Conservation (phyloP, 2,888 invertebrate genomes). For the Leptopilina syphax region DNA sequence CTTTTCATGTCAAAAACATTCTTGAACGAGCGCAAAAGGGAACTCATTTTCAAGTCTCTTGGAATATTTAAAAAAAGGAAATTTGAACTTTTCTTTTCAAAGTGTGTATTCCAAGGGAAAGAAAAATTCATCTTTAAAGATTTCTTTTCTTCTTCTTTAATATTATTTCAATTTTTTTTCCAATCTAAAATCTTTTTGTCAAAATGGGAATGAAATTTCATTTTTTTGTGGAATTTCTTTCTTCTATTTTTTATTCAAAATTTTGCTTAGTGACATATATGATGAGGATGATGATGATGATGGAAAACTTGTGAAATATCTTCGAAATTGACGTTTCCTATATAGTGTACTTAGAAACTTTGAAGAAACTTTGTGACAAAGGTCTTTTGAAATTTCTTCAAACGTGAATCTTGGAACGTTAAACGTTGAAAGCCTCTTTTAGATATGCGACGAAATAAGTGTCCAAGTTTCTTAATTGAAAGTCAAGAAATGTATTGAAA, state of each 20-base stretch:
- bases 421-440: not conserved
- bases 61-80: too few relatives aligned
- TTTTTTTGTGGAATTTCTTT: not conserved
- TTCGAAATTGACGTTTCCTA: conserved; percentile 1
- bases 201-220: not conserved
- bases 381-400: conserved; percentile 14
- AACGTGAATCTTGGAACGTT: not conserved
- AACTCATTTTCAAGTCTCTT: too few relatives aligned
- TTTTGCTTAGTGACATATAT: not conserved
- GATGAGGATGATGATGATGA: not conserved
- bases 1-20: too few relatives aligned
- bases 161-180: too few relatives aligned
- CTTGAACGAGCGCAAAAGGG: too few relatives aligned
- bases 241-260: not conserved
- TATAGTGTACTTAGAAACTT: conserved; percentile 20
- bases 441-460: not conserved
- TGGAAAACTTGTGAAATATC: conserved; percentile 9
- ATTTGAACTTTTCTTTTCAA: too few relatives aligned
- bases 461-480: conserved; percentile 24
- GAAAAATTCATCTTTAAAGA: too few relatives aligned
- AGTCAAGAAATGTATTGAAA: not conserved
- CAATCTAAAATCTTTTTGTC: not conserved
- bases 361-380: conserved; percentile 29
- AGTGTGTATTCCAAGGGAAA: too few relatives aligned
- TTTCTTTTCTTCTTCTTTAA: too few relatives aligned